Evolutionary conservation across 2,888 invertebrate species (phyloP), one percentile per base, ranked within the genome.

Genomic region (Sussaba pulchella): DNA sequence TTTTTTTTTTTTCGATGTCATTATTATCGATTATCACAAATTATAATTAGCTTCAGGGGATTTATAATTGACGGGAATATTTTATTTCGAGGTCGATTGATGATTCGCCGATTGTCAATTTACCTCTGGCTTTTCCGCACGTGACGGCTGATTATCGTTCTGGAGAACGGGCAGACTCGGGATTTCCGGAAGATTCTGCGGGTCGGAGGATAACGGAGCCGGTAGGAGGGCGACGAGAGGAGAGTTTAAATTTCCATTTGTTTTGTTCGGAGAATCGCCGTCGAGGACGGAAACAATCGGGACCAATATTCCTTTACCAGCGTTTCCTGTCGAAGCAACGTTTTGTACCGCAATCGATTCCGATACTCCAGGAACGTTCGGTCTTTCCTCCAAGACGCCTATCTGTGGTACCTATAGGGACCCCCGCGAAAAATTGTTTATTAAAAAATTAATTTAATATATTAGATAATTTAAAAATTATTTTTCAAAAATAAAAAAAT

Each of bases 141-240:
- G 5, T 21, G 57, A 2, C 19, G 57, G 31, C 19, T 71, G 64
- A 66, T 77, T 71, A 39, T 47, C 39, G 9, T 26, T 9, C 24
- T 66, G 67, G 6, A 71, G 17, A 41, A 75, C 71, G n/a, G 79
- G 57, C n/a, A 80, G 17, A 6, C 70, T 66, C 19, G 74, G 21
- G 36, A 71, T 43, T 14, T 57, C 74, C 1, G 79, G 79, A 45
- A 75, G 66, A 3, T 52, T 54, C 10, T 8, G 10, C 26, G 26
- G 43, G 0, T 41, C 52, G 31, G 36, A 19, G 10, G 36, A 21
- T 24, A 24, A 36, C 6, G 80, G 61, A 39, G 71, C 67, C 8
- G 80, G 80, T 19, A 80, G 21, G 24, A 81, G 72, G 26, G 80
- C 80, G 9, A 81, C 80, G 43, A 81, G 57, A 2, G 80, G 76